Percentiles rank a stretch among this genome's conserved stretches.
phyloP scores from a whole-genome alignment of 2,113 vertebrate genomes.

The Sylvia atricapilla region DNA sequence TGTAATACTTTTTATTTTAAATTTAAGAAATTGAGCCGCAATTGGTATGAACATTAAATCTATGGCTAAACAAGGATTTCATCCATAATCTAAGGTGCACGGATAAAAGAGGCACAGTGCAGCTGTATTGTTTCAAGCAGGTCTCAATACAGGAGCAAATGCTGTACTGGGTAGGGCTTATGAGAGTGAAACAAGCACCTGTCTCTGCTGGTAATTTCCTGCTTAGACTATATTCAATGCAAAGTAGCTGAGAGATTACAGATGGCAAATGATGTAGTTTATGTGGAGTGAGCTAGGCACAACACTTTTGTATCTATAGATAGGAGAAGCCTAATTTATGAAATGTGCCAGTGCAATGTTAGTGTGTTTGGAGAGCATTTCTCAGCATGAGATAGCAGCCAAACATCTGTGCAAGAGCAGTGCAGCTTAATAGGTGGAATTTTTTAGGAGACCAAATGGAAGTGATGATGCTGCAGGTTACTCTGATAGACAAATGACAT shows the following conservation, averaged over 20 bases:
- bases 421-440: neutral
- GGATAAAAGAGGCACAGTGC: neutral
- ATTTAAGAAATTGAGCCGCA: neutral
- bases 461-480: neutral
- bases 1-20: neutral
- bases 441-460: neutral
- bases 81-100: neutral
- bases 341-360: neutral
- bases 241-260: neutral
- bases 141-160: neutral
- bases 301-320: neutral
- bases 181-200: neutral
- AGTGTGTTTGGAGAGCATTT: neutral
- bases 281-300: neutral
- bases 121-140: neutral
- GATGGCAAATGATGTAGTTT: neutral
- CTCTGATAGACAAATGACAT: neutral
- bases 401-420: conserved; percentile 8
- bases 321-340: neutral
- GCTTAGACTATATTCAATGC: neutral
- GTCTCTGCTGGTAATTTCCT: neutral
- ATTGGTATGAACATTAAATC: neutral
- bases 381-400: neutral
- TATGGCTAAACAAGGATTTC: neutral
- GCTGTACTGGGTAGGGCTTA: neutral